phyloP scores from a whole-genome alignment of 1,140 invertebrate genomes.

The Amphibalanus amphitrite region DNA sequence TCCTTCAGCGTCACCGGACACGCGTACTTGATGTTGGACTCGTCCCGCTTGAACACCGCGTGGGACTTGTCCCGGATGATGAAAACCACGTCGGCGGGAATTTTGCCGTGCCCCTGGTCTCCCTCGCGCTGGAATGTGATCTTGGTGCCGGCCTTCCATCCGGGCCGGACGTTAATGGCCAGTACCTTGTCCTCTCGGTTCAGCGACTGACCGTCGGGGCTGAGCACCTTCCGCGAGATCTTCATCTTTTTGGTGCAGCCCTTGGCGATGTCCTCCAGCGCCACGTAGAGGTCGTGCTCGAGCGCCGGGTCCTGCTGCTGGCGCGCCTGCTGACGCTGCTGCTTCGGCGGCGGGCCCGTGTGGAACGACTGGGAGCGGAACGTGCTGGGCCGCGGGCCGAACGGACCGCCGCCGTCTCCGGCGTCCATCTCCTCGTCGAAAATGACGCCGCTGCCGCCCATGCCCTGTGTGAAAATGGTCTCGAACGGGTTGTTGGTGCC shows the following conservation, averaged over 20 bases:
- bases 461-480: slow-evolving; percentile 43
- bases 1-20: slow-evolving; percentile 79
- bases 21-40: slow-evolving; percentile 79
- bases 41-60: slow-evolving; percentile 82
- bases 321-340: slow-evolving; percentile 52
- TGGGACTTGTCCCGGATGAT: slow-evolving; percentile 96
- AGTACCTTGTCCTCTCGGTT: slow-evolving; percentile 95
- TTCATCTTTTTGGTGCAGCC: slow-evolving; percentile 99
- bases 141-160: slow-evolving; percentile 98
- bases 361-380: slow-evolving; percentile 83
- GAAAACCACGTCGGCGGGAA: slow-evolving; percentile 98
- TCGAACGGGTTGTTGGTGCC: slow-evolving; percentile 48
- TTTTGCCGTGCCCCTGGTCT: slow-evolving; percentile 85
- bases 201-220: slow-evolving; percentile 53
- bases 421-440: slow-evolving; percentile 51
- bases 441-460: slow-evolving; percentile 32
- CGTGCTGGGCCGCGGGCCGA: slow-evolving; percentile 30
- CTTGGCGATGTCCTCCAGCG: slow-evolving; percentile 70
- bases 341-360: slow-evolving; percentile 36
- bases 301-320: slow-evolving; percentile 79
- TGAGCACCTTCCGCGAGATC: slow-evolving; percentile 78
- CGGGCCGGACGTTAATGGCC: slow-evolving; percentile 94
- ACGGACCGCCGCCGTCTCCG: slow-evolving; percentile 23
- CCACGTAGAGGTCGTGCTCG: slow-evolving; percentile 90
- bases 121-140: slow-evolving; percentile 98